These are phyloP conservation scores for Arenaria interpres DNA, from an alignment of 2,113 vertebrate species.

Conservation along the genomic window DNA sequence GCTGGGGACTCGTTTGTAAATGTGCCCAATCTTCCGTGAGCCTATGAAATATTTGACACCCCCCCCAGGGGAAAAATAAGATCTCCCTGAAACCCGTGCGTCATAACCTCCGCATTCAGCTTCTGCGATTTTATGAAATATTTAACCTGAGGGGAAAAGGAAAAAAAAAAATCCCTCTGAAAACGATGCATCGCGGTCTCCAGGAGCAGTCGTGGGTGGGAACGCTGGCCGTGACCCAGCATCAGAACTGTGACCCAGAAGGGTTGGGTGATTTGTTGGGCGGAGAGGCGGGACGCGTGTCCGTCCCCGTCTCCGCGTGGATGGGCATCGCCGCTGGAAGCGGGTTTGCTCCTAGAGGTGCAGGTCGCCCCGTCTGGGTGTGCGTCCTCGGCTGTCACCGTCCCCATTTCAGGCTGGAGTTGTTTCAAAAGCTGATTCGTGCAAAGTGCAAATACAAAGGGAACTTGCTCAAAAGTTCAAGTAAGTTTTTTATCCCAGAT, in stretches of 20 bases:
- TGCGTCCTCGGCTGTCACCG: not conserved
- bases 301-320: rapidly evolving
- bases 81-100: not conserved
- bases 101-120: not conserved
- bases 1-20: not conserved
- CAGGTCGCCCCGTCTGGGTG: not conserved
- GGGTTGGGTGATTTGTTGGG: rapidly evolving
- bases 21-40: not conserved
- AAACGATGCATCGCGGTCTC: rapidly evolving
- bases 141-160: not conserved
- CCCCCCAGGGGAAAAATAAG: not conserved
- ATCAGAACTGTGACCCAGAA: not conserved
- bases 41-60: not conserved
- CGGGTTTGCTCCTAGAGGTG: rapidly evolving
- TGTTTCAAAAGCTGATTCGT: not conserved
- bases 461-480: not conserved
- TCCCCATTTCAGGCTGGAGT: not conserved
- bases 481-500: not conserved
- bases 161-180: not conserved
- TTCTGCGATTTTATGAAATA: not conserved
- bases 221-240: rapidly evolving
- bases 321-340: not conserved
- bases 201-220: rapidly evolving
- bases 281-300: rapidly evolving
- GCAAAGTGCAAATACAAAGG: not conserved